Evolutionary conservation across 2,113 vertebrate genomes (phyloP).

Genomic region (Sturnira hondurensis): DNA sequence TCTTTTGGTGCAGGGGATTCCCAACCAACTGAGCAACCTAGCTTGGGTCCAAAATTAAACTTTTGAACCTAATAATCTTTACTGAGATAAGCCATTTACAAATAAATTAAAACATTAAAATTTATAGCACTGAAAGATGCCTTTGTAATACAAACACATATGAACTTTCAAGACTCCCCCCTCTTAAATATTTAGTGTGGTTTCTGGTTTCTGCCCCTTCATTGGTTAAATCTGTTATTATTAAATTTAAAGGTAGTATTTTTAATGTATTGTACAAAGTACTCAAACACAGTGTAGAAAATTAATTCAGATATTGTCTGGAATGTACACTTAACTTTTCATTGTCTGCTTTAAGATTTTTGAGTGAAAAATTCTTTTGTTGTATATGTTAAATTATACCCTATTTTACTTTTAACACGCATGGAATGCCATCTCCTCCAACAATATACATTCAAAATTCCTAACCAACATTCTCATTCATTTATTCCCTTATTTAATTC

Average conservation of each 20-base stretch:
- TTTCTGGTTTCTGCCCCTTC: not conserved
- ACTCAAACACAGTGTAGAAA: not conserved
- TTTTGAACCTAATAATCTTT: not conserved
- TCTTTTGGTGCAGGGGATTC: no score
- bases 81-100: not conserved
- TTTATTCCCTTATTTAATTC: not conserved
- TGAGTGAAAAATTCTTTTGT: not conserved
- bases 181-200: not conserved
- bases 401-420: not conserved
- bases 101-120: not conserved
- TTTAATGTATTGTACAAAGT: not conserved
- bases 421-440: not conserved
- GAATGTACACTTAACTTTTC: not conserved
- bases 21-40: no score
- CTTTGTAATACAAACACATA: not conserved
- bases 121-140: not conserved
- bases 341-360: not conserved
- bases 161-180: not conserved
- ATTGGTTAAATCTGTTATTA: not conserved
- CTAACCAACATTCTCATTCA: not conserved
- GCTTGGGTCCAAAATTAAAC: not conserved
- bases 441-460: not conserved
- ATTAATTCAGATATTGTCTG: slow-evolving; percentile 13
- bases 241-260: not conserved
- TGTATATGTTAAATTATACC: not conserved